These are phyloP conservation scores for Polia nebulosa DNA, from an alignment of 2,888 invertebrate species.

Conservation along the genomic window DNA sequence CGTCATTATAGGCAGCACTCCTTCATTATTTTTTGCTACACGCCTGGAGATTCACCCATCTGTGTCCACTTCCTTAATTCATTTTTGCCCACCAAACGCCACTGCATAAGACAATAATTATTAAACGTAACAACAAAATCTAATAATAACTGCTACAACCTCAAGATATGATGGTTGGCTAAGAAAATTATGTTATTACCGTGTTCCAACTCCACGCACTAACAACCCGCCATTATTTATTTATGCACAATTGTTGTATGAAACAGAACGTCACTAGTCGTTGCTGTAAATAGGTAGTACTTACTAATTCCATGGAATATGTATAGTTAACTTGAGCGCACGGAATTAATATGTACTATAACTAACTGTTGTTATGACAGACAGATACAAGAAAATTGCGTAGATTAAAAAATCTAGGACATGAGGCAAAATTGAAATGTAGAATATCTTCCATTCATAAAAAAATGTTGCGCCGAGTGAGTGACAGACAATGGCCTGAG, in stretches of 20 bases:
- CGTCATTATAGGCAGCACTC: too few relatives aligned
- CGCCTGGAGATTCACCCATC: too few relatives aligned
- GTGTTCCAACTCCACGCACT: slow-evolving; percentile 33
- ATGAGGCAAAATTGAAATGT: slow-evolving; percentile 18
- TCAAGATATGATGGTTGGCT: not conserved
- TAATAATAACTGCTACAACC: not conserved
- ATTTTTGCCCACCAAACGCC: not conserved
- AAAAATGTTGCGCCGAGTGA: not conserved
- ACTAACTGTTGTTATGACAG: slow-evolving; percentile 35
- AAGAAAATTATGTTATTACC: slow-evolving; percentile 46
- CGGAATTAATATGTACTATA: not conserved
- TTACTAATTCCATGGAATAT: not conserved
- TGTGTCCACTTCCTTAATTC: not conserved
- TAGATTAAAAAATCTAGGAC: slow-evolving; percentile 22
- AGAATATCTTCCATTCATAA: slow-evolving; percentile 18
- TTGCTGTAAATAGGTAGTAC: slow-evolving; percentile 12
- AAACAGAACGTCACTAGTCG: slow-evolving; percentile 39
- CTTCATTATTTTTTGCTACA: too few relatives aligned
- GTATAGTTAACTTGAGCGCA: slow-evolving; percentile 21
- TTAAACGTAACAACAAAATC: not conserved
- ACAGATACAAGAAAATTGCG: slow-evolving; percentile 22
- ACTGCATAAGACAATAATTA: not conserved
- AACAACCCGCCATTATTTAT: slow-evolving; percentile 34
- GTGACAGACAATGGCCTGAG: slow-evolving; percentile 21
- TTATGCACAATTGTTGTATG: slow-evolving; percentile 30